Conservation (phyloP, 2,888 invertebrate genomes). For the Ophion slaviceki region DNA sequence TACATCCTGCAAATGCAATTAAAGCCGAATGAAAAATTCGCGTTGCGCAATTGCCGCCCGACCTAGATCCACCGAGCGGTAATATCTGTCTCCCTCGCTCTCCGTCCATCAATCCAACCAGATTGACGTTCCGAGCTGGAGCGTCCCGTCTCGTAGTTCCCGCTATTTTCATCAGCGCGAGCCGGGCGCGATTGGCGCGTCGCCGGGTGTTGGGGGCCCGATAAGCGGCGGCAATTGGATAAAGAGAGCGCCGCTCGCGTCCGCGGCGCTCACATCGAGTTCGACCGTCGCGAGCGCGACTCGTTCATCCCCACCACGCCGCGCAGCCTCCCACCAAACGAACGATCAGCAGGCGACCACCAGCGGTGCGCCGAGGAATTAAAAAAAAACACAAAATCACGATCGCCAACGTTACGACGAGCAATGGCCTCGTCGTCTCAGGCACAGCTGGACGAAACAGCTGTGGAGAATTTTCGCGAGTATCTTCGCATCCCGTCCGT, state of each 20-base stretch:
- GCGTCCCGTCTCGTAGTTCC: conserved; percentile 32
- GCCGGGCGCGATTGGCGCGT: conserved; percentile 66
- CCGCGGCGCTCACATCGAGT: conserved; percentile 73
- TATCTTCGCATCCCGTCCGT: conserved; percentile 95
- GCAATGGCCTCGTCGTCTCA: conserved; percentile 71
- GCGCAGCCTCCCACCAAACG: conserved; percentile 65
- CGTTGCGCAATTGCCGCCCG: background rate
- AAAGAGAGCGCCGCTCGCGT: conserved; percentile 69
- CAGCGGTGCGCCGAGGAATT: background rate
- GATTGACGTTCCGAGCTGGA: background rate
- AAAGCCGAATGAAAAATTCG: background rate
- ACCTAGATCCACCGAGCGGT: background rate
- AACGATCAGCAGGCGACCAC: conserved; percentile 58
- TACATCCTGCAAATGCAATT: background rate
- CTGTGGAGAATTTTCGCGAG: conserved; percentile 91
- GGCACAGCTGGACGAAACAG: conserved; percentile 83
- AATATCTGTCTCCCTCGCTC: background rate
- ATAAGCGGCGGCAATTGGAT: conserved; percentile 72
- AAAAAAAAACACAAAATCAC: conserved; percentile 11
- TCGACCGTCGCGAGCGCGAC: conserved; percentile 31
- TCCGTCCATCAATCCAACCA: background rate
- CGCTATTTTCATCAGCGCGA: conserved; percentile 46
- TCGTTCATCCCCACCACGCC: conserved; percentile 1
- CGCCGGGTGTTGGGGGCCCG: conserved; percentile 64
- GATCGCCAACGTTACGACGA: conserved; percentile 49